These are phyloP conservation scores for Carollia perspicillata DNA, from an alignment of 2,113 vertebrate genomes.

Conservation along the genomic window DNA sequence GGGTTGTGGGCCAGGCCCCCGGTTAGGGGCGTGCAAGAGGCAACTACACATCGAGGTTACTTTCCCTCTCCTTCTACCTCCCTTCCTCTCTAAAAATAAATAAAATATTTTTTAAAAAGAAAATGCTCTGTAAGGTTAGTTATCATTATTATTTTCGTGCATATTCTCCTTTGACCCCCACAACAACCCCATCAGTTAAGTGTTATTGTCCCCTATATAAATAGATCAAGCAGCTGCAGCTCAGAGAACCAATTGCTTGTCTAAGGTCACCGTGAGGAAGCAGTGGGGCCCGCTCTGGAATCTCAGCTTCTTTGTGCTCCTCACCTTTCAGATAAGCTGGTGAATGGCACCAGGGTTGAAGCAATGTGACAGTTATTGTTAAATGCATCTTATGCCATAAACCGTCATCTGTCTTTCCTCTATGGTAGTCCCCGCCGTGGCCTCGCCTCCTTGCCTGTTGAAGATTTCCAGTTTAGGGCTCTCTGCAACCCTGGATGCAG, in stretches of 20 bases:
- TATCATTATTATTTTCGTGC: not conserved
- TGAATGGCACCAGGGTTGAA: not conserved
- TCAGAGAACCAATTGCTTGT: not conserved
- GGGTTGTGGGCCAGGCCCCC: too few species aligned
- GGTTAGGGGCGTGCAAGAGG: too few species aligned
- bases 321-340: not conserved
- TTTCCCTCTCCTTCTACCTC: too few species aligned
- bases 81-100: too few species aligned
- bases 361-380: not conserved
- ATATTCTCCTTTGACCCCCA: not conserved
- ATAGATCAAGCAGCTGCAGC: not conserved
- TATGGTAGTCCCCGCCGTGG: not conserved
- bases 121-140: not conserved
- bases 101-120: not conserved
- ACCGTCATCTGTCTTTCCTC: not conserved
- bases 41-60: too few species aligned
- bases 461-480: not conserved
- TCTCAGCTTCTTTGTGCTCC: not conserved
- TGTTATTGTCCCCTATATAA: not conserved
- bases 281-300: not conserved
- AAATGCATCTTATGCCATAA: not conserved
- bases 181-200: not conserved
- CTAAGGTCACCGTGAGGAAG: not conserved
- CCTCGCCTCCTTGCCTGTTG: not conserved
- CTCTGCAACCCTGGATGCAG: not conserved